phyloP scores from a whole-genome alignment of 2,888 invertebrate species.

The Ectemnius cavifrons region DNA sequence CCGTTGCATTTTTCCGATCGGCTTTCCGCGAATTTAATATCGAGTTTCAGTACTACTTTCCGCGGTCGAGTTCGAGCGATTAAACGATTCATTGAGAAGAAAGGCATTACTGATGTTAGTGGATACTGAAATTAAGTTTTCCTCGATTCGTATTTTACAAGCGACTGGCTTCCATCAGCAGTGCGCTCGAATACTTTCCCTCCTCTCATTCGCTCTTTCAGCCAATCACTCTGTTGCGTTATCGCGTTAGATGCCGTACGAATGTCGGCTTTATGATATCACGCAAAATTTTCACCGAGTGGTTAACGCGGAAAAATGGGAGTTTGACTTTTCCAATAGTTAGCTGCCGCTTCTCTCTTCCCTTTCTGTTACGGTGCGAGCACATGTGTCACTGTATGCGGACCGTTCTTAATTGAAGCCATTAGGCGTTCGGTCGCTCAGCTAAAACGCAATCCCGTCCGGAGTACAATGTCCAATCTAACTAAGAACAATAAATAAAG shows the following conservation, averaged over 20 bases:
- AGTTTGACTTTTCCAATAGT: neutral
- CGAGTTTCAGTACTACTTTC: neutral
- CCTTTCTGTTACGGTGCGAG: too few species aligned
- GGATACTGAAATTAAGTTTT: neutral
- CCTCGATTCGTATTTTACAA: neutral
- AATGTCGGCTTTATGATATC: neutral
- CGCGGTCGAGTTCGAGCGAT: neutral
- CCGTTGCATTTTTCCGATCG: neutral
- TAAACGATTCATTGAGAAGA: neutral
- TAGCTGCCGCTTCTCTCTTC: neutral
- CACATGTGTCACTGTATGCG: too few species aligned
- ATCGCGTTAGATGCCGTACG: constrained; percentile 4
- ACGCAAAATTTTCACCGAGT: constrained; percentile 1
- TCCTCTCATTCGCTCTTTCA: neutral
- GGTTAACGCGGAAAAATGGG: neutral
- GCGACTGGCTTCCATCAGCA: neutral
- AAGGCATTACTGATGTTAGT: constrained; percentile 1
- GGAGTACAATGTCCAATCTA: too few species aligned
- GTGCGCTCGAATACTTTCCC: neutral
- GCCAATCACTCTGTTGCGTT: neutral
- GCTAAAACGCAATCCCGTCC: neutral
- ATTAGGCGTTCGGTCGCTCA: neutral
- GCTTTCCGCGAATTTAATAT: constrained; percentile 7
- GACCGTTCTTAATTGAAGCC: constrained; percentile 4
- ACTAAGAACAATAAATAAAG: neutral